Conservation (phyloP, 2,113 vertebrate genomes). For the Sinocyclocheilus anophthalmus region DNA sequence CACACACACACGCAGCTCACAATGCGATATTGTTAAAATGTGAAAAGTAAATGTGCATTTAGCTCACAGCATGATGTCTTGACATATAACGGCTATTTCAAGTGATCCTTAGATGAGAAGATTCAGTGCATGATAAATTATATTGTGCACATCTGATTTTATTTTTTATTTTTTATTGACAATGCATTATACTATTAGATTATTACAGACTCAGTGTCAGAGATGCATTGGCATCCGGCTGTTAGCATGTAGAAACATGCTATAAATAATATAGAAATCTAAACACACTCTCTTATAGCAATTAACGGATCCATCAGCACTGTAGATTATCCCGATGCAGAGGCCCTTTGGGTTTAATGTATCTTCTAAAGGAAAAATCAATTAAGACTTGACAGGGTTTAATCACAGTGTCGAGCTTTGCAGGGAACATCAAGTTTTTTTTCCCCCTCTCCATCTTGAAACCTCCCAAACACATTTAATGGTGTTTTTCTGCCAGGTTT, state of each 20-base stretch:
- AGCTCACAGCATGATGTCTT: neutral
- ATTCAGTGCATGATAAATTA: neutral
- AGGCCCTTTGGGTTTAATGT: slow-evolving; percentile 24
- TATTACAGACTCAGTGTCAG: neutral
- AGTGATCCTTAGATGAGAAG: neutral
- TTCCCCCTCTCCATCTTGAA: neutral
- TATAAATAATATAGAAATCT: neutral
- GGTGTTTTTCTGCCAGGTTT: neutral
- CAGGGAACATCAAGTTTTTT: neutral
- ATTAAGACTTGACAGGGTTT: slow-evolving; percentile 46
- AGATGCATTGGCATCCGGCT: neutral
- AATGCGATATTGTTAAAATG: neutral
- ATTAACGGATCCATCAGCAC: slow-evolving; percentile 31
- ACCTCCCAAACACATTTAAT: slow-evolving; percentile 24
- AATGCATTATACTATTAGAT: too few relatives aligned
- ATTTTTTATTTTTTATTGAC: too few relatives aligned
- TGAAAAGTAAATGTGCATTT: neutral
- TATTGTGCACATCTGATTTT: neutral
- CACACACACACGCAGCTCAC: neutral
- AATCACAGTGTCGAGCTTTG: slow-evolving; percentile 49
- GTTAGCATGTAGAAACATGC: neutral
- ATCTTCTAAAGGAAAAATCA: slow-evolving; percentile 37
- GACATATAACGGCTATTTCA: neutral
- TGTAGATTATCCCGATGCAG: neutral
- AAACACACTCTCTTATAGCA: neutral